Percentiles rank a stretch among this genome's conserved stretches.
phyloP scores from a whole-genome alignment of 1,140 invertebrate species.

The Bombus impatiens region DNA sequence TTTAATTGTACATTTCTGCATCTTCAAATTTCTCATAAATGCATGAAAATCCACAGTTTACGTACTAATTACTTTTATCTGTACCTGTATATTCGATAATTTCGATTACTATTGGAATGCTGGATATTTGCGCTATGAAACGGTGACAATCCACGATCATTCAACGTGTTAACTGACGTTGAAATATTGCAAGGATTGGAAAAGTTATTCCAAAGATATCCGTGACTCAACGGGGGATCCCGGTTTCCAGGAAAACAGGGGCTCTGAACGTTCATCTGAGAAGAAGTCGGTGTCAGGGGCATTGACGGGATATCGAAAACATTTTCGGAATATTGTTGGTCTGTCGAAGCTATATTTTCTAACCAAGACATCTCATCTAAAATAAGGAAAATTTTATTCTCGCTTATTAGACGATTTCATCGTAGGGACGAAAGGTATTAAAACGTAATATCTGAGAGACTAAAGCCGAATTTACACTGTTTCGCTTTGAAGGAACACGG shows the following conservation, averaged over 20 bases:
- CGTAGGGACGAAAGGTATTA: too few species aligned
- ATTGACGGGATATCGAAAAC: conserved; percentile 61
- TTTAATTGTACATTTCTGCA: too few species aligned
- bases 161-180: not conserved
- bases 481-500: too few species aligned
- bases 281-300: conserved; percentile 41
- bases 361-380: conserved; percentile 43
- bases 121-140: conserved; percentile 34
- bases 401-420: not conserved
- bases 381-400: not conserved
- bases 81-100: conserved; percentile 63
- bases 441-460: too few species aligned
- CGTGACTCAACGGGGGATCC: conserved; percentile 54
- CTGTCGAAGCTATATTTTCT: conserved; percentile 20
- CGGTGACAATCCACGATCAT: conserved; percentile 32
- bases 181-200: conserved; percentile 26
- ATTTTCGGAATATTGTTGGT: conserved; percentile 43
- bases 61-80: not conserved
- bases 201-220: conserved; percentile 42
- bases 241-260: conserved; percentile 37
- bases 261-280: conserved; percentile 40
- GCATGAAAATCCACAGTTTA: too few species aligned
- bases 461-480: too few species aligned
- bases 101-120: conserved; percentile 48
- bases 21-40: too few species aligned